Evolutionary conservation across 2,113 vertebrate species (phyloP), one percentile per base, ranked within the genome.

Genomic region (Nothocercus nigrocapillus): DNA sequence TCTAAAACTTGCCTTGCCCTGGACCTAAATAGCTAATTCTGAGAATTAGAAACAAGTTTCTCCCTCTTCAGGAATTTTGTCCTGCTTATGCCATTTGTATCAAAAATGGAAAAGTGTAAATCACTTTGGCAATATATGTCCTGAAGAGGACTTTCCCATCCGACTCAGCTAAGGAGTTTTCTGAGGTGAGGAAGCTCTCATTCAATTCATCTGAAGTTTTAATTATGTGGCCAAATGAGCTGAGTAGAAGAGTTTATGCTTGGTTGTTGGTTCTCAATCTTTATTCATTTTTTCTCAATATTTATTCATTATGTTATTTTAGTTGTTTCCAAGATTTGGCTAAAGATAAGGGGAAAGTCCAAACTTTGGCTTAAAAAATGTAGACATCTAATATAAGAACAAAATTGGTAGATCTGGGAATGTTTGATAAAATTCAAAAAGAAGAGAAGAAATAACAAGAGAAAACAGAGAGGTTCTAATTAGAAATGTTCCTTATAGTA

Each of bases 351-450:
- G 49, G 5, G 24, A 54, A 32, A 87, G 13, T 59, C 11, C 16
- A 78, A 89, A 67, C 7, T 9, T 1, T 34, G 12, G 17, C 36
- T 63, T 89, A 49, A 82, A 89, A 89, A 63, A 30, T 16, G 6
- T 5, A 81, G 1, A 0, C 0, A 32, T 45, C 3, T 54, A 54
- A 32, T 8, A 22, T 47, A 13, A 27, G 42, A n/a, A 1, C 5
- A 34, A 32, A 58, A 7, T 40, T 49, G 68, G 45, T 80, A 40
- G 38, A 74, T 45, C 16, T 30, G 4, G 32, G 81, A 45, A 21
- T 36, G 0, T 40, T 64, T 42, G 6, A 34, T 32, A 53, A 34
- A 78, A 44, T 27, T 62, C 1, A 81, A 53, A 82, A 62, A 76
- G 2, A 1, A 53, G 9, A 49, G 10, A 70, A 3, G 27, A 2